Evolutionary conservation across 35 echinoderm and acorn worm species (phyloP).

Genomic region (Apostichopus japonicus): DNA sequence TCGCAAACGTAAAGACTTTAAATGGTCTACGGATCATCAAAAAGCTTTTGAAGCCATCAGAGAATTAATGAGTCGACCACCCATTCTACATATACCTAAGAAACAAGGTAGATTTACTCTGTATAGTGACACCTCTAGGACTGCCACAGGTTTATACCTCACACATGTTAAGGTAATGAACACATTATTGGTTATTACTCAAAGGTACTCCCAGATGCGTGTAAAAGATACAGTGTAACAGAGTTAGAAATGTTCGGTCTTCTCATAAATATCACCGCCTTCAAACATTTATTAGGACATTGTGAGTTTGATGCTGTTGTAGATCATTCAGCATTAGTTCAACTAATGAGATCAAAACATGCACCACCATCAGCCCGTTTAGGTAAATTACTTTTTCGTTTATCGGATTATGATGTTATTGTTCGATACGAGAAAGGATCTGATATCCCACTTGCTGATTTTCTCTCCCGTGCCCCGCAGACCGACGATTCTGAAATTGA

Average conservation of each 20-base stretch:
- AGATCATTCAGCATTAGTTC: slow-evolving; percentile 46
- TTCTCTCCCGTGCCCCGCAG: slow-evolving; percentile 12
- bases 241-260: slow-evolving; percentile 64
- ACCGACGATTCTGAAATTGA: slow-evolving; percentile 59
- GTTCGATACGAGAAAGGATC: slow-evolving; percentile 63
- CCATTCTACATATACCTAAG: slow-evolving; percentile 53
- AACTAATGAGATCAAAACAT: slow-evolving; percentile 59
- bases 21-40: slow-evolving; percentile 54
- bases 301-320: slow-evolving; percentile 48
- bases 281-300: slow-evolving; percentile 43
- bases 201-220: slow-evolving; percentile 57
- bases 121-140: slow-evolving; percentile 51
- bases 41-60: slow-evolving; percentile 46
- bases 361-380: slow-evolving; percentile 10
- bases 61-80: slow-evolving; percentile 55
- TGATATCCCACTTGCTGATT: slow-evolving; percentile 51
- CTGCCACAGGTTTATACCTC: slow-evolving; percentile 54
- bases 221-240: slow-evolving; percentile 58
- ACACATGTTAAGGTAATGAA: slow-evolving; percentile 41
- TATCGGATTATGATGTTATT: slow-evolving; percentile 50
- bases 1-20: slow-evolving; percentile 52
- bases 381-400: slow-evolving; percentile 24
- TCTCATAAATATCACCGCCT: slow-evolving; percentile 56
- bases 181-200: slow-evolving; percentile 39
- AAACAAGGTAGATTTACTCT: slow-evolving; percentile 42